A percentile compares a stretch with the other conserved stretches of the same genome.
Conservation (phyloP, 2,113 vertebrate genomes). For the Lathamus discolor region DNA sequence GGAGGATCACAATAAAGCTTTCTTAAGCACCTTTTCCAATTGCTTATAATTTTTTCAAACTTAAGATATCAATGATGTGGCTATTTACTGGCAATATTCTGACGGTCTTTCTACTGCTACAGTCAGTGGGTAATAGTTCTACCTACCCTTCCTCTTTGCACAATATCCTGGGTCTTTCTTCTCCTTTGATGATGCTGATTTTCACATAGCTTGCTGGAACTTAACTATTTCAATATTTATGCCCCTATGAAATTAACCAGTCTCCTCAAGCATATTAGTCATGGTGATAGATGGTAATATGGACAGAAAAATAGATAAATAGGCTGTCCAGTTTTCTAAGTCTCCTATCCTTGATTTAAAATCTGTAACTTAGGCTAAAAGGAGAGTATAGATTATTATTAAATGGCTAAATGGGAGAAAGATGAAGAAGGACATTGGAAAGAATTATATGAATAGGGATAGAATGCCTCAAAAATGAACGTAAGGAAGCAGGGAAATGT, state of each 20-base stretch:
- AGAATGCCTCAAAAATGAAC: background rate
- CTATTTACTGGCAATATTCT: background rate
- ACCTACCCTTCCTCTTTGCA: background rate
- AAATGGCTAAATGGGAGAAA: background rate
- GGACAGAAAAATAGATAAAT: background rate
- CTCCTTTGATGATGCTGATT: background rate
- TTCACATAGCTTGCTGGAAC: background rate
- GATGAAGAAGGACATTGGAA: background rate
- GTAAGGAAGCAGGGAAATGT: background rate
- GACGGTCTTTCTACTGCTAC: background rate
- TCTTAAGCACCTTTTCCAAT: background rate
- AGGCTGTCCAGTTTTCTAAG: background rate
- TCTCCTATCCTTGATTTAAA: background rate
- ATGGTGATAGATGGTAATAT: background rate
- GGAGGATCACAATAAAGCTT: background rate
- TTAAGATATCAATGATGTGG: background rate
- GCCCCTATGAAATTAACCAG: background rate
- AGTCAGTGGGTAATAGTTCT: background rate
- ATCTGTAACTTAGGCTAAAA: background rate
- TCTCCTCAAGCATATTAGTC: background rate
- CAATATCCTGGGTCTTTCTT: background rate
- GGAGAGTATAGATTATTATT: background rate
- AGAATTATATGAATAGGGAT: background rate
- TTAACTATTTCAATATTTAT: background rate
- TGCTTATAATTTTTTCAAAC: background rate